Evolutionary conservation across 1,140 invertebrate species (phyloP).

Genomic region (Drosophila bifasciata): DNA sequence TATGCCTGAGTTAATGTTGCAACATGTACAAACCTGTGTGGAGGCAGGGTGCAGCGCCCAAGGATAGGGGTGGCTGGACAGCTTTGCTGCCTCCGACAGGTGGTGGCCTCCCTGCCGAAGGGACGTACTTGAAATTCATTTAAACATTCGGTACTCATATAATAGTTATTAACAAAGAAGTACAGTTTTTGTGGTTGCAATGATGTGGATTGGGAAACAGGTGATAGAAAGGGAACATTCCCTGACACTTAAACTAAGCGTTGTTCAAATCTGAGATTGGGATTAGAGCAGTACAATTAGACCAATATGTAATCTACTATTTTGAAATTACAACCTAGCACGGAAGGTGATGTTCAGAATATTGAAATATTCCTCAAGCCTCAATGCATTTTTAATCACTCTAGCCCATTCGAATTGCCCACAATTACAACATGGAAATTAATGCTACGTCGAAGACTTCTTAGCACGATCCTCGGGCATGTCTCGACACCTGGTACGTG

Average conservation of each 20-base stretch:
- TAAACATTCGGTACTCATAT: conserved; percentile 58
- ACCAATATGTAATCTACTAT: neutral
- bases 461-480: conserved; percentile 56
- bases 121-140: conserved; percentile 58
- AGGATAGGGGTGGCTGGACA: conserved; percentile 54
- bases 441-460: conserved; percentile 43
- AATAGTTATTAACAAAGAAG: conserved; percentile 33
- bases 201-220: no score
- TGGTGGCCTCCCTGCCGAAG: conserved; percentile 34
- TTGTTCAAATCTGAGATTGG: no score
- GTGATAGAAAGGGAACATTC: no score
- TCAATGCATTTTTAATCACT: conserved; percentile 46
- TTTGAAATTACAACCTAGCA: no score
- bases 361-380: conserved; percentile 31
- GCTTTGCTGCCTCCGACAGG: conserved; percentile 60
- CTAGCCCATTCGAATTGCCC: conserved; percentile 21
- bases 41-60: neutral
- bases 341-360: no score
- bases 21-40: conserved; percentile 46
- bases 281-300: no score
- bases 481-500: conserved; percentile 41
- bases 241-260: neutral
- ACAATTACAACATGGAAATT: conserved; percentile 63
- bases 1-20: conserved; percentile 45
- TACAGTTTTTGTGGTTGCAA: conserved; percentile 32